phyloP scores from a whole-genome alignment of 2,797 vertebrate genomes.

The Remorina albescens region DNA sequence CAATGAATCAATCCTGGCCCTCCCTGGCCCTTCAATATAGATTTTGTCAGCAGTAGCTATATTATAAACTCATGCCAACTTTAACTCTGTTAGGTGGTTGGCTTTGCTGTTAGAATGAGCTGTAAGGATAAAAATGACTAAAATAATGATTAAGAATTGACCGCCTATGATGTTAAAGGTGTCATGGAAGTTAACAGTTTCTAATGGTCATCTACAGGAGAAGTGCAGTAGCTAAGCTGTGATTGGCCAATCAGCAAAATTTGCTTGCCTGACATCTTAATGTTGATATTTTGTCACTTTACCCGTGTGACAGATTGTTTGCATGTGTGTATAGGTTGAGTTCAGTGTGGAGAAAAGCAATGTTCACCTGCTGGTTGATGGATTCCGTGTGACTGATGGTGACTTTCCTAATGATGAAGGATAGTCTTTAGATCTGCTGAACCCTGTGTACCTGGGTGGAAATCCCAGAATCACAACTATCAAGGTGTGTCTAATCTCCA shows the following conservation, averaged over 20 bases:
- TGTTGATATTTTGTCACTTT: not conserved
- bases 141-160: too few relatives aligned
- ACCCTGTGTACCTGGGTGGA: slow-evolving; percentile 83
- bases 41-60: not conserved
- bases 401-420: slow-evolving; percentile 67
- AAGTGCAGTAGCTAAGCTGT: not conserved
- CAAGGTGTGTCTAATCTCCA: slow-evolving; percentile 71
- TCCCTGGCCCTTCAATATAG: not conserved
- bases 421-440: slow-evolving; percentile 71
- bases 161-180: too few relatives aligned
- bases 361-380: slow-evolving; percentile 86
- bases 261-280: not conserved
- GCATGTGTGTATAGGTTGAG: slow-evolving; percentile 78
- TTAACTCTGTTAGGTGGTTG: not conserved
- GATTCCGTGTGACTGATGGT: slow-evolving; percentile 82
- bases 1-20: too few relatives aligned
- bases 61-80: not conserved
- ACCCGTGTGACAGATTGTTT: not conserved
- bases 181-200: too few relatives aligned
- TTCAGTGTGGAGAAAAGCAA: slow-evolving; percentile 80
- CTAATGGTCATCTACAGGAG: not conserved
- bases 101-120: too few relatives aligned
- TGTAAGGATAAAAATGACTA: too few relatives aligned
- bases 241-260: not conserved
- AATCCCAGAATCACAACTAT: slow-evolving; percentile 47